Conservation (phyloP, 2,797 vertebrate genomes). For the Pseudochromis fuscus region DNA sequence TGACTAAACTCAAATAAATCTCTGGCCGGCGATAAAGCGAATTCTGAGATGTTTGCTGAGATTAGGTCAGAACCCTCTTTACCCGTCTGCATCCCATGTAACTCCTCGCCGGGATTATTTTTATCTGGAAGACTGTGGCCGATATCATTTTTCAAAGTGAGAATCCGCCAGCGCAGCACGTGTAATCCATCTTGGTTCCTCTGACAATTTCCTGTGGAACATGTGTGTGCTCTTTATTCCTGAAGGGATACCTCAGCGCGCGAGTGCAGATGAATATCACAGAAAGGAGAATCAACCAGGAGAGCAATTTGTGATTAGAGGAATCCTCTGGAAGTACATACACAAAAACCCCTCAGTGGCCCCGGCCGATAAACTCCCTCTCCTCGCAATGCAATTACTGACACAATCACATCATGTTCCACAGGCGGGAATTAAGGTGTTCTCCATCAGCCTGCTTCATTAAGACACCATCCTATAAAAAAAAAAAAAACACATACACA, state of each 20-base stretch:
- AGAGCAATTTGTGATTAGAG: slow-evolving; percentile 88
- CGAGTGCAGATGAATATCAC: slow-evolving; percentile 86
- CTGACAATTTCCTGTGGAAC: slow-evolving; percentile 83
- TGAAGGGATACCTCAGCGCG: slow-evolving; percentile 81
- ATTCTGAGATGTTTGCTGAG: slow-evolving; percentile 77
- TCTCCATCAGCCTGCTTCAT: slow-evolving; percentile 74
- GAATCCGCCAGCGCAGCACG: slow-evolving; percentile 84
- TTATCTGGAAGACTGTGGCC: slow-evolving; percentile 83
- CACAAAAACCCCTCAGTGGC: slow-evolving; percentile 76
- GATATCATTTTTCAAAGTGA: slow-evolving; percentile 88
- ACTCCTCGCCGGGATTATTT: slow-evolving; percentile 81
- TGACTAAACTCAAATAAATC: slow-evolving; percentile 72
- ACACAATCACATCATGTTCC: slow-evolving; percentile 67
- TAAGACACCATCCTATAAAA: slow-evolving; percentile 65
- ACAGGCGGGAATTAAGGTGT: slow-evolving; percentile 67
- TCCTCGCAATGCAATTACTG: slow-evolving; percentile 76
- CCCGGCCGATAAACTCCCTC: slow-evolving; percentile 73
- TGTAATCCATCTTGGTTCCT: slow-evolving; percentile 88
- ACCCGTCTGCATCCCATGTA: slow-evolving; percentile 69
- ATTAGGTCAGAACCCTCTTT: slow-evolving; percentile 80
- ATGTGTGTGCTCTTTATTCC: slow-evolving; percentile 85
- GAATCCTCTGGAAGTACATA: slow-evolving; percentile 82
- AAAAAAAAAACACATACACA: too few relatives aligned
- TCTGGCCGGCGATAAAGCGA: slow-evolving; percentile 70
- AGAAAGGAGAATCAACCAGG: slow-evolving; percentile 79